Base-by-base conservation (phyloP, 2,113 vertebrate species). In the Dipodomys stephensi region DNA sequence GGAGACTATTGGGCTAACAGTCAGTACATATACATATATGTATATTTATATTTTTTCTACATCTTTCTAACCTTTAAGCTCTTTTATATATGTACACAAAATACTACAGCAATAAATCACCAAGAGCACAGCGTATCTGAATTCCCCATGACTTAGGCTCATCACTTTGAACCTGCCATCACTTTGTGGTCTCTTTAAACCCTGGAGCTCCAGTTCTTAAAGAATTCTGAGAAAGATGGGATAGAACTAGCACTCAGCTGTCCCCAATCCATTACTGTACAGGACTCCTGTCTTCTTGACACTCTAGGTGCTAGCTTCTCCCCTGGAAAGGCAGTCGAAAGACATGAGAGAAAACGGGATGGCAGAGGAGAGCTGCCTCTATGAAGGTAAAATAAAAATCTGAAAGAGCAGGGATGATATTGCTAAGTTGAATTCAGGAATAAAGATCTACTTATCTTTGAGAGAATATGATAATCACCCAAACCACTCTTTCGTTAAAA, bases 341-440 rank as follows among this genome's bases (percentile, higher is more conserved):
- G 94, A 94, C 88, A 95, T 73, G 30, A 23, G 82, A 92, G 91
- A 2, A 13, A 23, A 57, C 93, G 77, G 19, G n/a, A 93, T 86
- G 62, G 88, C 57, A 68, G 19, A 87, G 3, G 74, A 27, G 2
- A 39, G 2, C 83, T 81, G 22, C 72, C 46, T 96, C 20, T 32
- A 53, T 78, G 91, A 94, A 57, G 28, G 39, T 77, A 57, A 96
- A 81, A 94, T 53, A 87, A 18, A 92, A 96, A 94, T 76, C 73
- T 96, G 85, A 2, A 95, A 93, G 23, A 49, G 30, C 81, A 86
- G n/a, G 35, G 94, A 49, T 92, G 53, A 93, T 67, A 95, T 97
- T 85, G 88, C 90, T 88, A 96, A 96, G 80, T 6, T 27, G 57
- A 95, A 97, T 96, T 95, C 83, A 93, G 35, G 6, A 62, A 3